Evolutionary conservation across 2,888 invertebrate genomes (phyloP).

Genomic region (Hydraecia micacea): DNA sequence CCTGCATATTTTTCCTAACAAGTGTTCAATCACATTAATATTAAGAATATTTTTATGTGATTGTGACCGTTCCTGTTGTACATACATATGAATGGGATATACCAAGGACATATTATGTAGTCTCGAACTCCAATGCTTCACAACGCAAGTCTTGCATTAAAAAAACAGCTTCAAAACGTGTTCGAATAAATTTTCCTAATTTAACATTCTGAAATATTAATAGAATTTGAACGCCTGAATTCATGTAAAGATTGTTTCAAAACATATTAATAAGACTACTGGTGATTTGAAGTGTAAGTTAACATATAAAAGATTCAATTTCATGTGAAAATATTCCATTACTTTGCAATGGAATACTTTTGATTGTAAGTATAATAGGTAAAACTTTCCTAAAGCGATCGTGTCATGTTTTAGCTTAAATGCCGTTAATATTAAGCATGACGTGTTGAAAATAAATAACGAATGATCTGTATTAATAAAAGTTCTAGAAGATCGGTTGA

Average conservation of each 20-base stretch:
- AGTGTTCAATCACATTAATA: conserved; percentile 54
- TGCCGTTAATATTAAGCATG: conserved; percentile 16
- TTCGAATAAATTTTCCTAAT: conserved; percentile 57
- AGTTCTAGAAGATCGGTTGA: conserved; percentile 40
- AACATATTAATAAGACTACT: conserved; percentile 13
- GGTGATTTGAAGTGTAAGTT: conserved; percentile 42
- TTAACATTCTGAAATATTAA: conserved; percentile 40
- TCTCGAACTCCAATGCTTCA: conserved; percentile 70
- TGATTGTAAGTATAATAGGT: conserved; percentile 37
- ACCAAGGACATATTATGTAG: conserved; percentile 79
- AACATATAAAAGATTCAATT: conserved; percentile 31
- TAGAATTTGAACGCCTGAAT: conserved; percentile 32
- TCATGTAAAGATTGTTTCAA: conserved; percentile 14
- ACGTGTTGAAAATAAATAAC: conserved; percentile 35
- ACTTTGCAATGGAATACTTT: conserved; percentile 35
- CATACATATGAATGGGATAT: conserved; percentile 78
- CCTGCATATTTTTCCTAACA: conserved; percentile 38
- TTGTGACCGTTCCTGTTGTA: conserved; percentile 66
- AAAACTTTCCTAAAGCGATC: conserved; percentile 17
- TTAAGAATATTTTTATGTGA: conserved; percentile 51
- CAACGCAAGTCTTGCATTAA: conserved; percentile 67
- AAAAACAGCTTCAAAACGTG: conserved; percentile 59
- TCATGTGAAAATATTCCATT: conserved; percentile 49
- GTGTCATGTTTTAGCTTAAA: conserved; percentile 16
- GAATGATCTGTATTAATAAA: conserved; percentile 30